phyloP scores from a whole-genome alignment of 2,888 invertebrate species.

The Spodoptera littoralis region DNA sequence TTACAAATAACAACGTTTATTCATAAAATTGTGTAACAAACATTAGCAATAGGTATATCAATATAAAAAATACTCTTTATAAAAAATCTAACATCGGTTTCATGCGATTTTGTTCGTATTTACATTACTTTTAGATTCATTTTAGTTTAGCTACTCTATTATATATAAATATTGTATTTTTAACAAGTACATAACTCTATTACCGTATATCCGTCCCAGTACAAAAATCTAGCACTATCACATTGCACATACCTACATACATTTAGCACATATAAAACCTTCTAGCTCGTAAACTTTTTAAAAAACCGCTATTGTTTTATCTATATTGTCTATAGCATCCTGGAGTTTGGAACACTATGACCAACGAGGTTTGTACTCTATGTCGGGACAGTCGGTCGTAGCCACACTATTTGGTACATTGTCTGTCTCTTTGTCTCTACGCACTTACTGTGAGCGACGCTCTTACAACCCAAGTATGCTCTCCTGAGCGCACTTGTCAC shows the following conservation, averaged over 20 bases:
- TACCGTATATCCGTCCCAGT: conserved; percentile 19
- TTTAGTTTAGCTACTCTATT: conserved; percentile 47
- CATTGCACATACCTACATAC: conserved; percentile 50
- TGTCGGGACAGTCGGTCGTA: conserved; percentile 49
- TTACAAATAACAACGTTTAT: conserved; percentile 49
- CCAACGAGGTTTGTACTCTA: conserved; percentile 55
- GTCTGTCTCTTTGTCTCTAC: conserved; percentile 68
- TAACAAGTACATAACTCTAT: conserved; percentile 38
- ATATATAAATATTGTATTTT: conserved; percentile 32
- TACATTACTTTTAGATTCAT: conserved; percentile 34
- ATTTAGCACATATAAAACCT: conserved; percentile 48
- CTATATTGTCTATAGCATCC: conserved; percentile 61
- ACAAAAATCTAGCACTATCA: conserved; percentile 56
- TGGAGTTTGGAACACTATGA: conserved; percentile 49
- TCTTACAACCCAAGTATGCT: conserved; percentile 89
- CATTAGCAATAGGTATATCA: background rate
- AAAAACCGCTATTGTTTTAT: conserved; percentile 45
- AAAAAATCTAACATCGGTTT: conserved; percentile 50
- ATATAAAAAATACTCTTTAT: conserved; percentile 8
- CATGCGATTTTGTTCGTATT: conserved; percentile 55
- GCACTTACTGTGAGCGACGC: conserved; percentile 88
- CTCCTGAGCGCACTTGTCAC: conserved; percentile 87
- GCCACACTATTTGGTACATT: conserved; percentile 59
- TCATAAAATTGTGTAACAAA: conserved; percentile 9
- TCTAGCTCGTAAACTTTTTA: conserved; percentile 53